Evolutionary conservation across 2,888 invertebrate species (phyloP).

Genomic region (Chrysolina americana): DNA sequence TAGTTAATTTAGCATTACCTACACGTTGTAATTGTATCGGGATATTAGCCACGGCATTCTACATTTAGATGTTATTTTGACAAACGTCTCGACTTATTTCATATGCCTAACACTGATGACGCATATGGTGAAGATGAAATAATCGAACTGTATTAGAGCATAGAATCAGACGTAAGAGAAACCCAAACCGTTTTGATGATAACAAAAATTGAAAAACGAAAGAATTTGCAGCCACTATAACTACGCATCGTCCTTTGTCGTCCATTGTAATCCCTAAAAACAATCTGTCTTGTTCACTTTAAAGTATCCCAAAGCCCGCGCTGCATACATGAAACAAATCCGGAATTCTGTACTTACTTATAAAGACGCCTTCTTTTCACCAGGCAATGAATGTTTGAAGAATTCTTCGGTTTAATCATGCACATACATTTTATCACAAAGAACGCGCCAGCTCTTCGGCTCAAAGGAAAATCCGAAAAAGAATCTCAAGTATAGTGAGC

Average conservation of each 20-base stretch:
- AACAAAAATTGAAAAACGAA: background rate
- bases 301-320: slow-evolving; percentile 14
- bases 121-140: no score
- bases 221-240: background rate
- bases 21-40: no score
- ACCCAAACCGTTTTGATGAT: background rate
- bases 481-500: slow-evolving; percentile 47
- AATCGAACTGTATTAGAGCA: no score
- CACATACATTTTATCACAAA: slow-evolving; percentile 54
- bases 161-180: no score
- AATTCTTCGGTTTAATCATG: slow-evolving; percentile 52
- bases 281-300: background rate
- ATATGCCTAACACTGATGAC: no score
- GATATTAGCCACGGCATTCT: no score
- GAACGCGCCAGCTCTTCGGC: slow-evolving; percentile 46
- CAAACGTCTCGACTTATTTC: no score
- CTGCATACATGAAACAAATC: slow-evolving; percentile 30
- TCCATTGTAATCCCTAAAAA: background rate
- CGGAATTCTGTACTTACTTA: slow-evolving; percentile 35
- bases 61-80: no score
- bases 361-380: slow-evolving; percentile 32
- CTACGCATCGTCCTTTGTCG: background rate
- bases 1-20: no score
- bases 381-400: slow-evolving; percentile 47
- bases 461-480: slow-evolving; percentile 51